Base-by-base conservation (phyloP, 2,113 vertebrate species). In the Lonchura striata region DNA sequence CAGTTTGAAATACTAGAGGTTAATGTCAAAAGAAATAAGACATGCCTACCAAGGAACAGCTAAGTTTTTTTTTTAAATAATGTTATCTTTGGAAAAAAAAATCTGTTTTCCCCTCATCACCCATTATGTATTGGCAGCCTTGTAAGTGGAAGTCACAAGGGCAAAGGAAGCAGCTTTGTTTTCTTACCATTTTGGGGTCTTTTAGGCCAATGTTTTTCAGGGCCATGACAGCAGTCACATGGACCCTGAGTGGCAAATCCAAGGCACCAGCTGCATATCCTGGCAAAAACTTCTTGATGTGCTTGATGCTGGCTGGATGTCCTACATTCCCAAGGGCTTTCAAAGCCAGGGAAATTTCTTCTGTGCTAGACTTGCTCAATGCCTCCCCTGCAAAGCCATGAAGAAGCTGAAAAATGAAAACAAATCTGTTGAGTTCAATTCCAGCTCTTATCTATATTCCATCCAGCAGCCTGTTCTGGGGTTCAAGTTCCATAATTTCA, bases 241-340 rank as follows among this genome's bases (percentile, higher is more conserved):
- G 97, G 80, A 97, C 59, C 23, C 88, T 89, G 39, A 82, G 28
- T 3, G 96, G 93, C 53, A 93, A 63, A 63, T 94, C 82, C 3
- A 68, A 94, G 44, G 90, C 86, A 53, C 76, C 27, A 37, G 92
- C 44, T 81, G 92, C 83, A 75, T 96, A 96, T 23, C 89, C 93
- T 46, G 96, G 96, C 57, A 98, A 92, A 95, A 95, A 96, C 64
- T 98, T 98, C 92, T 89, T 94, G 66, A 98, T 97, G 33, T 86
- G 90, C 79, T 98, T 98, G 61, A 97, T 87, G 63, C 96, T 94
- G 35, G 90, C 72, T 50, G 83, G 84, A 64, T 97, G 94, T 35
- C 96, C 96, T 37, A 95, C 82, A 66, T 98, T 98, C 30, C 96
- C 97, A 49, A 97, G 86, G 23, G 94, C 77, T 90, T 98, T 98